Conservation (phyloP, 2,797 vertebrate species). For the Rhyacichthys aspro region DNA sequence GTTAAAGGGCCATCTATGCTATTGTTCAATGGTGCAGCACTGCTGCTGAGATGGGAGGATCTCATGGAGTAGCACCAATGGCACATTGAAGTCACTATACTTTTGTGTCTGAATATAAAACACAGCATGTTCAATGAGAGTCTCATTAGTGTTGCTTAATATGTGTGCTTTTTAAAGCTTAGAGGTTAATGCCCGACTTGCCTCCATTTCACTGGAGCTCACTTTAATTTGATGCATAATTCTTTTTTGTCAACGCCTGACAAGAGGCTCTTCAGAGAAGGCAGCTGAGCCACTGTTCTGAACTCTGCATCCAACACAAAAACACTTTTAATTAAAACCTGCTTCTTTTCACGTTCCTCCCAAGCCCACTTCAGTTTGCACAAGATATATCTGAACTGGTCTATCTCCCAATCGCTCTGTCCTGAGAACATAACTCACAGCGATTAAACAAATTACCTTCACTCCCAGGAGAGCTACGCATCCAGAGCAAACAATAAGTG, state of each 20-base stretch:
- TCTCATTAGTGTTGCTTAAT: constrained; percentile 83
- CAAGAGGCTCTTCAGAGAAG: constrained; percentile 67
- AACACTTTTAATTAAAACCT: constrained; percentile 67
- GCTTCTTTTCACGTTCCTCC: constrained; percentile 35
- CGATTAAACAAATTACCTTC: constrained; percentile 78
- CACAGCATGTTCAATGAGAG: constrained; percentile 71
- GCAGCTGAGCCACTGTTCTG: constrained; percentile 53
- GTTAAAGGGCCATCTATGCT: constrained; percentile 62
- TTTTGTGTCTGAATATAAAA: constrained; percentile 73
- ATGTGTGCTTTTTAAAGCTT: constrained; percentile 81
- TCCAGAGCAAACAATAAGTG: constrained; percentile 69
- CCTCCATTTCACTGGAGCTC: constrained; percentile 74
- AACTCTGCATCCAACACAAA: constrained; percentile 64
- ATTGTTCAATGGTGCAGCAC: constrained; percentile 67
- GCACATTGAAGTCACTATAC: constrained; percentile 62
- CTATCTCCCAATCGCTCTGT: constrained; percentile 56
- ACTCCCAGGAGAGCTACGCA: constrained; percentile 62
- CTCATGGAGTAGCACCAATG: constrained; percentile 56
- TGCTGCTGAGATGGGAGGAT: constrained; percentile 65
- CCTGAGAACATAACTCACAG: constrained; percentile 64
- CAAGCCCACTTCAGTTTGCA: constrained; percentile 17
- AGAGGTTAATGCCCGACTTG: constrained; percentile 79
- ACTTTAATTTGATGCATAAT: constrained; percentile 78
- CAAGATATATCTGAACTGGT: constrained; percentile 44
- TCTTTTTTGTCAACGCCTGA: constrained; percentile 67